Evolutionary conservation across 2,888 invertebrate species (phyloP), one percentile per base, ranked within the genome.

Genomic region (Acleris laterana): DNA sequence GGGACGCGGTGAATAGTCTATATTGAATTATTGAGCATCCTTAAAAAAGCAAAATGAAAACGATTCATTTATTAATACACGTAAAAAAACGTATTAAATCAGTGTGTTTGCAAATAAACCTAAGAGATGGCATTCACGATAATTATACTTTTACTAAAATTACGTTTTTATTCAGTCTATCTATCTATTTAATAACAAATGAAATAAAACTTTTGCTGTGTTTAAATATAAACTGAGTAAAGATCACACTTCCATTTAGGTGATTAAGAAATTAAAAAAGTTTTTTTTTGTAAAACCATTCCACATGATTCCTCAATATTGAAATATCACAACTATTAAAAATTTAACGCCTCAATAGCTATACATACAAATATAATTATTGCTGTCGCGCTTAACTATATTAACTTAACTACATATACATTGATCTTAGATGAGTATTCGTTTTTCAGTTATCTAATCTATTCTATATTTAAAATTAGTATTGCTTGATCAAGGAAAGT

Each of bases 361-460:
- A 85, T 89, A 89, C 88, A 90, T 92, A 93, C 92, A 93, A 90
- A 90, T 91, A 90, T 90, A 90, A 66, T 92, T 93, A 93, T 93
- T 93, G 92, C 93, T 93, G 91, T 90, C 82, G 92, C 90, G 89
- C 74, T 80, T 76, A 74, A 73, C 69, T 79, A 82, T 83, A 82
- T 76, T 79, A 88, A 87, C 74, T 77, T 86, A 88, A 63, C 69
- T 75, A 75, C 76, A 88, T 86, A 87, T 88, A 89, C 87, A 90
- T 82, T 85, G 83, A 89, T 89, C 90, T 90, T 88, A 88, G 88
- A 85, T 89, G 90, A 90, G 90, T 90, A 90, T 90, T 90, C 85
- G 84, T 86, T 88, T 76, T 80, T 84, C 72, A 73, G 82, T 88
- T 90, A 89, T 66, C 84, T 86, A 88, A 79, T 83, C 81, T 84